Percentiles rank a stretch among this genome's conserved stretches.
These are phyloP conservation scores for Polylopha cassiicola DNA, from an alignment of 2,888 invertebrate species.

Conservation along the genomic window DNA sequence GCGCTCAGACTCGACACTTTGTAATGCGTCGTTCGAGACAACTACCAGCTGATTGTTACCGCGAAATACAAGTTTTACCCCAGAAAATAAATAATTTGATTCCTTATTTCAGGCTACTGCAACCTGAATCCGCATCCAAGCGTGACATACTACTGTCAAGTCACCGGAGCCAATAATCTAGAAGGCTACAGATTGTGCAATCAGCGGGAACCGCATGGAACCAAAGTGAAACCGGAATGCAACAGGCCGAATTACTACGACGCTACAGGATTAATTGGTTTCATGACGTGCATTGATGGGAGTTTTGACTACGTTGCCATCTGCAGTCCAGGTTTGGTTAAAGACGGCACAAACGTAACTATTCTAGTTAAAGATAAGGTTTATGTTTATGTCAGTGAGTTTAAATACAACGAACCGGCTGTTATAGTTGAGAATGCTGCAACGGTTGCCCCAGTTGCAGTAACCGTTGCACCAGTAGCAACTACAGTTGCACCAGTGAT, in stretches of 20 bases:
- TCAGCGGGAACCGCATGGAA: slow-evolving; percentile 39
- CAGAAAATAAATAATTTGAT: too few relatives aligned
- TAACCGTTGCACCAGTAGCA: too few relatives aligned
- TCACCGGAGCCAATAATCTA: slow-evolving; percentile 23
- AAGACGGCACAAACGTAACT: slow-evolving; percentile 46
- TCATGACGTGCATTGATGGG: slow-evolving; percentile 46
- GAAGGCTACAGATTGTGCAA: slow-evolving; percentile 37
- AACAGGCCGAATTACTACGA: slow-evolving; percentile 46
- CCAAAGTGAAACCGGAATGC: slow-evolving; percentile 39
- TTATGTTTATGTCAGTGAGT: slow-evolving; percentile 34
- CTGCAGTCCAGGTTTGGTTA: slow-evolving; percentile 49
- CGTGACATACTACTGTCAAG: slow-evolving; percentile 40
- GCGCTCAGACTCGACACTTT: too few relatives aligned
- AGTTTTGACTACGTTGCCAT: slow-evolving; percentile 42
- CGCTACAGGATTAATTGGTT: slow-evolving; percentile 26
- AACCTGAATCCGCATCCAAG: slow-evolving; percentile 37
- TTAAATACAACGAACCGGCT: slow-evolving; percentile 27
- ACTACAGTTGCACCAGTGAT: too few relatives aligned
- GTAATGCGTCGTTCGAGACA: too few relatives aligned
- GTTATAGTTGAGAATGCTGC: slow-evolving; percentile 1
- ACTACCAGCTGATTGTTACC: too few relatives aligned
- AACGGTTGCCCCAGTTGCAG: too few relatives aligned
- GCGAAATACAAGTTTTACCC: too few relatives aligned
- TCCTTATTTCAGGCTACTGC: slow-evolving; percentile 42
- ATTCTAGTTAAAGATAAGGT: slow-evolving; percentile 44